Base-by-base conservation (phyloP, 2,113 vertebrate species). In the Vireo altiloquus region DNA sequence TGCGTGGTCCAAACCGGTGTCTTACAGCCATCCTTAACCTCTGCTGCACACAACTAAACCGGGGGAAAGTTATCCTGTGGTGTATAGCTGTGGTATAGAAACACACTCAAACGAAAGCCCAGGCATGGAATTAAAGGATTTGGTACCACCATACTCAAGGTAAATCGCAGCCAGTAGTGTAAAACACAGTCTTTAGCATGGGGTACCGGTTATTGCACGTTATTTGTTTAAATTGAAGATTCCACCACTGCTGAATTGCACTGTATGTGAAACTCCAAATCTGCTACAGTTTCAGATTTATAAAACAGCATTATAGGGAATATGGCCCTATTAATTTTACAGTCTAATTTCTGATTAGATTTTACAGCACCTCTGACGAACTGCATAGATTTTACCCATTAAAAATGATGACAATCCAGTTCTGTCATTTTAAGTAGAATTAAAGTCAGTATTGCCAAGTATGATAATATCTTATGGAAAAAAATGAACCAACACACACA, bases 381-480 rank as follows among this genome's bases (percentile, higher is more conserved):
- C 85, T 65, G 44, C 87, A 66, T 95, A 94, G 96, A 95, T 95
- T 97, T 95, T 83, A 94, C 87, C 77, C 91, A 95, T 97, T 97
- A 97, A 96, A 97, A 71, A 69, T 83, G 86, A 95, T 97, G 96
- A 95, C 95, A 95, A 82, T 97, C 96, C 95, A 97, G 91, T 98
- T 97, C 96, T 95, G 97, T 97, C 96, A 94, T 95, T 97, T 97
- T 98, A 98, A 98, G 96, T 97, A 96, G 82, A 98, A 97, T 97
- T 97, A 95, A 96, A 95, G 50, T 9, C 75, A 77, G 77, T 96
- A 94, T 95, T 98, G 97, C 96, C 97, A 98, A 98, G 95, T 96
- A 92, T 87, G 69, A 80, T 97, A 96, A 97, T 97, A 87, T 47
- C 50, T 54, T 85, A 50, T 31, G 13, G 76, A 83, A 87, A 95